A percentile compares a stretch with the other conserved stretches of the same genome.
Evolutionary conservation across 2,797 vertebrate species (phyloP).

Genomic region (Borostomias antarcticus): DNA sequence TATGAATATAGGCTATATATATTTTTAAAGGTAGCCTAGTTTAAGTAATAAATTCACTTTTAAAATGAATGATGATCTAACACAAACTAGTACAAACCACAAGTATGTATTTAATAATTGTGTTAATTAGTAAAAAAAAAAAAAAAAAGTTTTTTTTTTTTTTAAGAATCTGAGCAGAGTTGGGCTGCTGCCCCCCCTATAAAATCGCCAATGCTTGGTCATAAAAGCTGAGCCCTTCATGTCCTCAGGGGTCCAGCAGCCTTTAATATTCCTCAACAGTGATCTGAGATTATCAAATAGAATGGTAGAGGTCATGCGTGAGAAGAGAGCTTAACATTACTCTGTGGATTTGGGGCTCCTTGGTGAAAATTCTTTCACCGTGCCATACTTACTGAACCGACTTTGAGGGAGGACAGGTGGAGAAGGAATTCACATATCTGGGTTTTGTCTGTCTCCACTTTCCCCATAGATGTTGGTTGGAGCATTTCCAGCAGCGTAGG

Average conservation of each 20-base stretch:
- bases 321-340: slow-evolving; percentile 34
- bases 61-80: too few species aligned
- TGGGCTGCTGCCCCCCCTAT: too few species aligned
- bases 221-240: background rate
- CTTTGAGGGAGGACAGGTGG: slow-evolving; percentile 51
- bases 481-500: slow-evolving; percentile 17
- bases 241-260: background rate
- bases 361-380: slow-evolving; percentile 34
- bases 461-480: slow-evolving; percentile 16
- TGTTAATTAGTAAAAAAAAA: too few species aligned
- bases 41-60: too few species aligned
- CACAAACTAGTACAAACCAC: too few species aligned
- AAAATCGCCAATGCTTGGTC: too few species aligned
- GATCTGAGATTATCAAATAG: slow-evolving; percentile 1
- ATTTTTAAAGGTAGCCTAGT: too few species aligned
- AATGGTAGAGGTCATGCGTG: slow-evolving; percentile 22
- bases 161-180: too few species aligned
- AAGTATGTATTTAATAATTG: too few species aligned
- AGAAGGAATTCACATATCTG: slow-evolving; percentile 48
- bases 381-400: slow-evolving; percentile 26
- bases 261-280: slow-evolving; percentile 23
- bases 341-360: slow-evolving; percentile 37
- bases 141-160: too few species aligned
- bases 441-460: slow-evolving; percentile 41
- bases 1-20: too few species aligned